Evolutionary conservation across 2,797 vertebrate genomes (phyloP).

Genomic region (Emys orbicularis): DNA sequence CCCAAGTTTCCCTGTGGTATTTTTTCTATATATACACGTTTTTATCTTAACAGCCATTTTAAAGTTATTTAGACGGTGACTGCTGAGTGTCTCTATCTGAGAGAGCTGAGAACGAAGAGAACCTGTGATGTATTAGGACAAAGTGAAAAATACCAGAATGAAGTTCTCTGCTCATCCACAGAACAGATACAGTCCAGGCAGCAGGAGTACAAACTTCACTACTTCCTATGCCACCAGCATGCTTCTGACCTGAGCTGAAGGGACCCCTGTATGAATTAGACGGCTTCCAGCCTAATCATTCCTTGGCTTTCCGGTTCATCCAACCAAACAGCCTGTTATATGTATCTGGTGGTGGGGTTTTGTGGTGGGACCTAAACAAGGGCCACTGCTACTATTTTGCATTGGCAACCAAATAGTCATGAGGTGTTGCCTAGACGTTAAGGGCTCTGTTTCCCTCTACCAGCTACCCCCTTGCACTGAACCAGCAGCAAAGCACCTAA

Average conservation of each 20-base stretch:
- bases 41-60: not conserved
- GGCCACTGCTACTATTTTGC: not conserved
- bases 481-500: fast-evolving
- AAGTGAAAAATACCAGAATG: not conserved
- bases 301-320: too few relatives aligned
- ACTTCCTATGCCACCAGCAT: fast-evolving
- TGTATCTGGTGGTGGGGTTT: not conserved
- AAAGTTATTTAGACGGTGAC: not conserved
- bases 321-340: not conserved
- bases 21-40: not conserved
- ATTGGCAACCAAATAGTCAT: not conserved
- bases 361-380: not conserved
- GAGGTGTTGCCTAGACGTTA: fast-evolving
- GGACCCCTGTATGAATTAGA: not conserved
- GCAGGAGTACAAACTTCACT: not conserved
- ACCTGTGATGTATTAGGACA: not conserved
- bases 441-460: fast-evolving
- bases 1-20: not conserved
- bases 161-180: not conserved
- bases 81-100: not conserved
- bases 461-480: fast-evolving
- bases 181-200: not conserved
- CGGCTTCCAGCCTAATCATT: not conserved
- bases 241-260: not conserved
- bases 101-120: not conserved